Evolutionary conservation across 2,797 vertebrate species (phyloP).

Genomic region (Anguilla anguilla): DNA sequence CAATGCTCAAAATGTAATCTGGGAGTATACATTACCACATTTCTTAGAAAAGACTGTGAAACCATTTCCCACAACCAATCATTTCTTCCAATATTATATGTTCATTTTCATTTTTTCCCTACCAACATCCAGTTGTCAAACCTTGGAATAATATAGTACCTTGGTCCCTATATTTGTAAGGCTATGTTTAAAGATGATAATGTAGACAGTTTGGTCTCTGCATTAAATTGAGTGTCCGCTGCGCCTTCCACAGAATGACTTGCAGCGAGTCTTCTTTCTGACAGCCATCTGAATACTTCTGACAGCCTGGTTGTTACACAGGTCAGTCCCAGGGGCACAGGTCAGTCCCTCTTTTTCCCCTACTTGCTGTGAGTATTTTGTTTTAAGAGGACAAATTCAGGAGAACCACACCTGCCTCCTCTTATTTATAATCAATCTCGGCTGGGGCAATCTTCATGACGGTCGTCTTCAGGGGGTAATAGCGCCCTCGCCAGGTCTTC

Average conservation of each 20-base stretch:
- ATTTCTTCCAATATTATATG: conserved; percentile 11
- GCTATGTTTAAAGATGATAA: background rate
- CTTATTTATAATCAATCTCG: conserved; percentile 62
- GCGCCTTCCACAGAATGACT: background rate
- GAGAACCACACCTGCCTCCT: conserved; percentile 38
- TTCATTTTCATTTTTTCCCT: background rate
- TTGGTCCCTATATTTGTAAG: conserved; percentile 11
- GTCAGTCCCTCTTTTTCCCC: conserved; percentile 14
- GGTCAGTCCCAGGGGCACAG: conserved; percentile 20
- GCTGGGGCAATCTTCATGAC: conserved; percentile 84
- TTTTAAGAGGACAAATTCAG: conserved; percentile 38
- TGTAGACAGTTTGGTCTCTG: background rate
- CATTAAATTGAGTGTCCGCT: background rate
- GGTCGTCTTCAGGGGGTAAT: conserved; percentile 88
- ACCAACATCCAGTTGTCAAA: background rate
- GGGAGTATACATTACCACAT: conserved; percentile 25
- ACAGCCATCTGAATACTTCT: conserved; percentile 23
- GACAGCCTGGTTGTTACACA: conserved; percentile 28
- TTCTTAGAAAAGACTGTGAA: conserved; percentile 17
- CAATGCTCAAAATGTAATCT: conserved; percentile 14
- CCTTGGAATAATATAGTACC: conserved; percentile 18
- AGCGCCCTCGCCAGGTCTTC: conserved; percentile 96
- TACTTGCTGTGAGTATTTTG: conserved; percentile 19
- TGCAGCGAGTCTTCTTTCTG: background rate
- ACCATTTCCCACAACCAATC: conserved; percentile 18